These are phyloP conservation scores for Mesocentrotus franciscanus DNA, from an alignment of 53 echinoderm and acorn worm genomes.

Conservation along the genomic window DNA sequence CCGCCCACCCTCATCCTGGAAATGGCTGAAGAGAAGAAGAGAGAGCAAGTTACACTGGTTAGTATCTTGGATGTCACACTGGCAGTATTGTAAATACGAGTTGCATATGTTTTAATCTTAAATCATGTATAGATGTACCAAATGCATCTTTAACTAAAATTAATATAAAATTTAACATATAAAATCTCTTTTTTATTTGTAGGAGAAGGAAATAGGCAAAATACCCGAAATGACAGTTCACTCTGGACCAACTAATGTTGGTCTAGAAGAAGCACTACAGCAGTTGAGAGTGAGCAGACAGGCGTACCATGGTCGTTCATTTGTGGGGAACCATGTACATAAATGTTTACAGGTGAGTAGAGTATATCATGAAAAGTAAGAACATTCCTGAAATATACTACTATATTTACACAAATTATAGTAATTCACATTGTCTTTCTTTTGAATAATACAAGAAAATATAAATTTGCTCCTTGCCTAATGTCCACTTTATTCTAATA, in stretches of 20 bases:
- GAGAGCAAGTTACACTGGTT: constrained; percentile 42
- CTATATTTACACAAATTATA: not conserved
- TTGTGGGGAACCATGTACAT: constrained; percentile 80
- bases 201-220: constrained; percentile 42
- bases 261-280: constrained; percentile 57
- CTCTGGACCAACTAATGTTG: constrained; percentile 49
- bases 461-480: not conserved
- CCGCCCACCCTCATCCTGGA: constrained; percentile 16
- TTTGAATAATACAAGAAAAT: not conserved
- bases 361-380: not conserved
- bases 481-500: not conserved
- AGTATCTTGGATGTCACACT: not conserved
- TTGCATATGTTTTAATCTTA: not conserved
- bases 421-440: not conserved
- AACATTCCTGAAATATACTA: not conserved
- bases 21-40: constrained; percentile 56
- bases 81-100: not conserved
- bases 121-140: not conserved
- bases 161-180: not conserved
- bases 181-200: constrained; percentile 42
- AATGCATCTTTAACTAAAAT: not conserved
- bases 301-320: constrained; percentile 65
- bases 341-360: constrained; percentile 75
- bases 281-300: constrained; percentile 71
- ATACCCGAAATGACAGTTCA: constrained; percentile 22